Percentiles rank a stretch among this genome's conserved stretches.
Conservation (phyloP, 2,797 vertebrate genomes). For the Poliocrania exsul region DNA sequence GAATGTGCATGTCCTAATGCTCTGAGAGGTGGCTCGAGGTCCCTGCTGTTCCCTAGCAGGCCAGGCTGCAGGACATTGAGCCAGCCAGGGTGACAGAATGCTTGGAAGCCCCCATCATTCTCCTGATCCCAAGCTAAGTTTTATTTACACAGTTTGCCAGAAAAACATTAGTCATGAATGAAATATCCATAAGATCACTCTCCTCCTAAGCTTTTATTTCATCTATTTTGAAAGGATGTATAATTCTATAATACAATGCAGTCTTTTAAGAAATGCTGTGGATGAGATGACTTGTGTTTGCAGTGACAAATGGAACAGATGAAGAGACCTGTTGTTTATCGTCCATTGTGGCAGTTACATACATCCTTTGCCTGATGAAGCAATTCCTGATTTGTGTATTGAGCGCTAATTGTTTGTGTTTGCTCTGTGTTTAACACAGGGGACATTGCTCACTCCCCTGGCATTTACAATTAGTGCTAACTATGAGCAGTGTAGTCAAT, state of each 20-base stretch:
- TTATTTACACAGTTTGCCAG: slow-evolving; percentile 10
- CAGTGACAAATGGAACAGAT: slow-evolving; percentile 30
- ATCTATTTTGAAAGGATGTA: background rate
- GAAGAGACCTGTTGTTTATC: slow-evolving; percentile 35
- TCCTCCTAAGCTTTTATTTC: background rate
- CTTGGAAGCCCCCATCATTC: slow-evolving; percentile 5
- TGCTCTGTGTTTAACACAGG: background rate
- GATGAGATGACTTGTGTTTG: background rate
- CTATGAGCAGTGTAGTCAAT: background rate
- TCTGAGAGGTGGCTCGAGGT: background rate
- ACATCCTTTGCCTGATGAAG: background rate
- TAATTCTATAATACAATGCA: background rate
- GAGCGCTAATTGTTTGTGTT: background rate
- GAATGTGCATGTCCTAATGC: background rate
- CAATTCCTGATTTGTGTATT: slow-evolving; percentile 19
- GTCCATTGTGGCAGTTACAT: background rate
- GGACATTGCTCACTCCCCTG: background rate
- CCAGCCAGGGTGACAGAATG: background rate
- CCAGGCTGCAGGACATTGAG: background rate
- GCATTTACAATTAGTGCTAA: background rate
- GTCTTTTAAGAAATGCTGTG: slow-evolving; percentile 21
- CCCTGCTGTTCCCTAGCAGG: background rate
- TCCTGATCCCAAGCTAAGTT: slow-evolving; percentile 2
- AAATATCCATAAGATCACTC: background rate
- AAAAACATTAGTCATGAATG: background rate